Base-by-base conservation (phyloP, 1,140 invertebrate genomes). In the Acyrthosiphon pisum region DNA sequence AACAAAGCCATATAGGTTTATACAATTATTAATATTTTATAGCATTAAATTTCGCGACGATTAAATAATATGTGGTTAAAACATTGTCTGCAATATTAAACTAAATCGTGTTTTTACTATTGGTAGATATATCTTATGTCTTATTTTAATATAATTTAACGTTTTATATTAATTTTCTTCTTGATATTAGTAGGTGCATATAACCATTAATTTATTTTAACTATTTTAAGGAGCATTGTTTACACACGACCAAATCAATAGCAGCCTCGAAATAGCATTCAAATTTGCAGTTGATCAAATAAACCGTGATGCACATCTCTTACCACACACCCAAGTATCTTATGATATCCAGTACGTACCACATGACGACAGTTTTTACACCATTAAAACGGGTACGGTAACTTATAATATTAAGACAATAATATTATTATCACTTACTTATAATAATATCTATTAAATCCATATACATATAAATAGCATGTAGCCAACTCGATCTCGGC, bases 311-410 rank as follows among this genome's bases (percentile, higher is more conserved):
- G 96, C 95, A 94, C 95, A 95, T 93, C 95, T 97, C 48, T 95
- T 97, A 94, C 96, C 96, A 53, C 96, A 97, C 94, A 96, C 96
- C 30, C 96, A 96, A 35, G 95, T 97, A 84, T 95, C 96, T 68
- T 96, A 96, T 94, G 96, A 97, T 94, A 96, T 97, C 89, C 96
- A 97, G 94, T 97, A 97, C 94, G 96, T 97, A 94, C 96, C 96
- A 91, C 95, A 95, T 94, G 96, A 96, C 94, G 96, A 97, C 95
- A 97, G 96, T 76, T 97, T 97, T 94, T 96, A 96, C 88, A 96
- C 97, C 68, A 96, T 96, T 30, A 97, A 97, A 94, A 97, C 96
- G 95, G 96, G 97, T 96, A 94, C 95, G 94, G 14, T n/a, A 53
- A 37, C 30, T 81, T 50, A 89, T 22, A 30, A n/a, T 1, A 60